Conservation (phyloP, 2,797 vertebrate species). For the Odontamblyopus rebecca region DNA sequence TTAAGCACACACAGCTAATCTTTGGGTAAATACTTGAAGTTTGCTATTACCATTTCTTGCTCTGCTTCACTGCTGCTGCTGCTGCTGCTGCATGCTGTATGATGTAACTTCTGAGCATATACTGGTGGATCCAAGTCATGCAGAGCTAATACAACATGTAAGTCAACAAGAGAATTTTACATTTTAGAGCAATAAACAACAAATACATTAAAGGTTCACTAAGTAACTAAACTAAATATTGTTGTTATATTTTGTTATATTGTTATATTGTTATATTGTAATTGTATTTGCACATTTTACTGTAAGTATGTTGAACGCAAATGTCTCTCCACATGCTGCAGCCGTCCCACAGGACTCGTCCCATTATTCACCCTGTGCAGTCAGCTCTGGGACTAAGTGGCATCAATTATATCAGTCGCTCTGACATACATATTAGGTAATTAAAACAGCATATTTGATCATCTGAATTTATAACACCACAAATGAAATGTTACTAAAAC, state of each 20-base stretch:
- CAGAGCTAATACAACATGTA: conserved; percentile 20
- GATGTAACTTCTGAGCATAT: conserved; percentile 47
- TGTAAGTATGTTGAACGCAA: conserved; percentile 4
- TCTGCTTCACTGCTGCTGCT: conserved; percentile 21
- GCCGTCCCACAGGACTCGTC: conserved; percentile 47
- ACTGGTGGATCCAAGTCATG: conserved; percentile 33
- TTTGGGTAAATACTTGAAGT: conserved; percentile 40
- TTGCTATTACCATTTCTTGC: conserved; percentile 21
- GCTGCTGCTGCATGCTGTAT: conserved; percentile 22
- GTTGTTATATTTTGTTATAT: background rate
- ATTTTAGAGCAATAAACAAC: background rate
- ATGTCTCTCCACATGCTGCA: conserved; percentile 21
- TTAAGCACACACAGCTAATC: conserved; percentile 30
- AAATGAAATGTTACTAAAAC: background rate
- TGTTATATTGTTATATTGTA: too few species aligned
- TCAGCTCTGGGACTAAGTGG: conserved; percentile 34
- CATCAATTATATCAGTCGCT: conserved; percentile 30
- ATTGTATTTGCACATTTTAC: conserved; percentile 5
- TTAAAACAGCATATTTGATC: conserved; percentile 1
- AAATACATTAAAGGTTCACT: too few species aligned
- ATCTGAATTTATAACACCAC: background rate
- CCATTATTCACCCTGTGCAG: conserved; percentile 49
- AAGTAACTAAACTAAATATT: too few species aligned
- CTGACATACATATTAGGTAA: conserved; percentile 7
- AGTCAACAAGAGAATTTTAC: conserved; percentile 23